Percentiles rank a stretch among this genome's conserved stretches.
phyloP scores from a whole-genome alignment of 1,140 invertebrate genomes.

The Apocrypta bakeri region DNA sequence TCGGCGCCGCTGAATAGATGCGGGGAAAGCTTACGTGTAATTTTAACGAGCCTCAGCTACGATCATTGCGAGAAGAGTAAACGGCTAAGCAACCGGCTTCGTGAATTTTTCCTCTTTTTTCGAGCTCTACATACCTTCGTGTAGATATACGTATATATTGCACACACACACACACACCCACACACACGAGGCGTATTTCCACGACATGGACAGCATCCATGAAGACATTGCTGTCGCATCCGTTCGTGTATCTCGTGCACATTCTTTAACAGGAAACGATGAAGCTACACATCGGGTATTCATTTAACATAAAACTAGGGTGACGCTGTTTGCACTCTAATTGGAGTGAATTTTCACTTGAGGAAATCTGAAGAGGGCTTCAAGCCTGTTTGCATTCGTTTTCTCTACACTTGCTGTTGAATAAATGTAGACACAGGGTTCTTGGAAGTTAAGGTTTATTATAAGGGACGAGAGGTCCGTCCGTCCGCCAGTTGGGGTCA shows the following conservation, averaged over 20 bases:
- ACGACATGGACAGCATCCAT: background rate
- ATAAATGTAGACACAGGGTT: no score
- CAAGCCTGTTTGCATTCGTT: slow-evolving; percentile 13
- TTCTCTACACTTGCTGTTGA: slow-evolving; percentile 16
- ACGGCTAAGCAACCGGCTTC: background rate
- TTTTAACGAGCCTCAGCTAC: no score
- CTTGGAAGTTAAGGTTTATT: no score
- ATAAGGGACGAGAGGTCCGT: no score
- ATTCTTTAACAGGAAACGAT: slow-evolving; percentile 5
- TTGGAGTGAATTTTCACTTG: slow-evolving; percentile 35
- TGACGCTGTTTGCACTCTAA: slow-evolving; percentile 28
- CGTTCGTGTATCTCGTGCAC: background rate
- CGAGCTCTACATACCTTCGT: no score
- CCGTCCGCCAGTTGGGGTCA: no score
- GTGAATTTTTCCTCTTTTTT: background rate
- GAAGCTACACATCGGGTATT: background rate
- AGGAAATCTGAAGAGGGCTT: slow-evolving; percentile 9
- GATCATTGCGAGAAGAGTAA: no score
- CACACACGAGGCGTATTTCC: background rate
- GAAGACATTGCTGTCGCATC: background rate
- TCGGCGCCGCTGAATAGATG: no score
- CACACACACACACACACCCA: no score
- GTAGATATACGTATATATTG: no score
- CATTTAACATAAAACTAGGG: slow-evolving; percentile 12
- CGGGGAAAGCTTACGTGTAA: no score